phyloP scores from a whole-genome alignment of 64 coral and sea anemone genomes.

The Pocillopora damicornis region DNA sequence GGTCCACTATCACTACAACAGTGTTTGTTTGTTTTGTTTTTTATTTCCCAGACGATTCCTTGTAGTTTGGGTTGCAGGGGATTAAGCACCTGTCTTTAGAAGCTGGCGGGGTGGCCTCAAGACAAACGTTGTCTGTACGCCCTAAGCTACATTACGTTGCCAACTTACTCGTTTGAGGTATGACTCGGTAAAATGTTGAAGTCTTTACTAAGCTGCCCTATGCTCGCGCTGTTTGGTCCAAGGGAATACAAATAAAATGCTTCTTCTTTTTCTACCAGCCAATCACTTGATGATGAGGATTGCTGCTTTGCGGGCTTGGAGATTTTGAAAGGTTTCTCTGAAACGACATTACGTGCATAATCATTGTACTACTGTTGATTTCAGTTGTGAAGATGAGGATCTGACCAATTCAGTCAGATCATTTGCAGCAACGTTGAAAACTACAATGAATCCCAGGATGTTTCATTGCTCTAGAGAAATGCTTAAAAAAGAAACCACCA shows the following conservation, averaged over 20 bases:
- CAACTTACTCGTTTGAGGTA: constrained; percentile 48
- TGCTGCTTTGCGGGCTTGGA: background rate
- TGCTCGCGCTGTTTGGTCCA: constrained; percentile 66
- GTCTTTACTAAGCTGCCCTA: constrained; percentile 68
- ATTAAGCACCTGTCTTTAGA: no score
- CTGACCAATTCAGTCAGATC: no score
- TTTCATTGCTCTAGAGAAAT: no score
- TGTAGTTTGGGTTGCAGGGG: no score
- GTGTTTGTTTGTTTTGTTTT: no score
- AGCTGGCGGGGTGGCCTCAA: no score
- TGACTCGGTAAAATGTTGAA: constrained; percentile 52
- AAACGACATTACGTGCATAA: background rate
- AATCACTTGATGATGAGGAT: background rate
- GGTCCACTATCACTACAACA: no score
- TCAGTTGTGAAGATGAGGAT: background rate
- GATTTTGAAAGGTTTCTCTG: constrained; percentile 21
- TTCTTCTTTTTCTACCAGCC: constrained; percentile 71
- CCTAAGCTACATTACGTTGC: background rate
- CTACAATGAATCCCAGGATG: no score
- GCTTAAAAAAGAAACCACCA: no score
- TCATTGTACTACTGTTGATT: background rate
- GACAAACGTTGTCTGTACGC: no score
- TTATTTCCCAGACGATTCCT: no score
- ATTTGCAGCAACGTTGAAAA: no score
- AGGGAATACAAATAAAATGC: constrained; percentile 79